Percentiles rank a stretch among this genome's conserved stretches.
Evolutionary conservation across 1,140 invertebrate genomes (phyloP).

Genomic region (Cydia splendana): DNA sequence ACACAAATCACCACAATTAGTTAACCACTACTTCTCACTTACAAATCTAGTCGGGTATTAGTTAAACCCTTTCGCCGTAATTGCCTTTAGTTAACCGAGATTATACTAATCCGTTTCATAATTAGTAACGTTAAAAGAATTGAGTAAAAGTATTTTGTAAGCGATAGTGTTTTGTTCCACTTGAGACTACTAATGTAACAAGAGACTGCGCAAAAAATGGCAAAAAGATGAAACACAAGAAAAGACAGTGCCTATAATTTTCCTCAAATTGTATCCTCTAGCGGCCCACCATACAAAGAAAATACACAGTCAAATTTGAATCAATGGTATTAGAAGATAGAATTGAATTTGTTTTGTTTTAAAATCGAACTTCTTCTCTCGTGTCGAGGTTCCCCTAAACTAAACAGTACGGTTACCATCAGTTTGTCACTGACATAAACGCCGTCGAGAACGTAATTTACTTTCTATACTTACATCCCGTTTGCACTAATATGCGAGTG

Average conservation of each 20-base stretch:
- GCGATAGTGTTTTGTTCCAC: not conserved
- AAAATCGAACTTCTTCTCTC: too few relatives aligned
- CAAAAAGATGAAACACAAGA: not conserved
- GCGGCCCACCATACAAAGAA: not conserved
- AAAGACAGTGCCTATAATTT: not conserved
- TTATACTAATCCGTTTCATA: conserved; percentile 51
- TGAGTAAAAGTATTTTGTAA: conserved; percentile 36
- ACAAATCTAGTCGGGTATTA: conserved; percentile 46
- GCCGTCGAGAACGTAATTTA: too few relatives aligned
- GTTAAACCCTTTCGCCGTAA: conserved; percentile 54
- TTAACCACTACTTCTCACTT: conserved; percentile 47
- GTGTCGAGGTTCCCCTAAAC: too few relatives aligned
- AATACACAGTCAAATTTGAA: too few relatives aligned
- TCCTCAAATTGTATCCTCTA: not conserved
- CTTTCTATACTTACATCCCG: too few relatives aligned
- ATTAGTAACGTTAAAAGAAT: conserved; percentile 51
- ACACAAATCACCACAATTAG: conserved; percentile 30
- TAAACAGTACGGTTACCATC: too few relatives aligned
- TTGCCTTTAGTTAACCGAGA: conserved; percentile 44
- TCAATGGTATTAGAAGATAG: too few relatives aligned
- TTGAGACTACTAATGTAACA: not conserved
- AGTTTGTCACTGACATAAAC: too few relatives aligned
- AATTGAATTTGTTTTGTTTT: too few relatives aligned
- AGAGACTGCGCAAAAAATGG: not conserved
- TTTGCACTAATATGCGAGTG: too few relatives aligned